phyloP scores from a whole-genome alignment of 2,888 invertebrate genomes.

The Nowickia ferox region DNA sequence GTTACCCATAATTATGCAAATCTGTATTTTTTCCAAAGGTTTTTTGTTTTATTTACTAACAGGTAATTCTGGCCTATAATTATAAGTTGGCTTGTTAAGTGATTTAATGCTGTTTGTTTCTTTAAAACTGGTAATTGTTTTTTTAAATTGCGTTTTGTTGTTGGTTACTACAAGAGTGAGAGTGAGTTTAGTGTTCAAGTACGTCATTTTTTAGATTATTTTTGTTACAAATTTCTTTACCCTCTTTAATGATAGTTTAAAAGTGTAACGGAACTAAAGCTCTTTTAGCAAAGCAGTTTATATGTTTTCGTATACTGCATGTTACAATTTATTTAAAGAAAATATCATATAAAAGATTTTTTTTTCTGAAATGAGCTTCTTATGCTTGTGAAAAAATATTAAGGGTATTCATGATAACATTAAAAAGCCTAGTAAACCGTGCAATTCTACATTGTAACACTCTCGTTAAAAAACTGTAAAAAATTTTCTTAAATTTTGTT shows the following conservation, averaged over 20 bases:
- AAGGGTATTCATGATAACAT: no score
- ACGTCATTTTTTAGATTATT: background rate
- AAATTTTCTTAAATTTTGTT: no score
- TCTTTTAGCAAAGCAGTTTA: background rate
- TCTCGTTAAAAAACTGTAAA: no score
- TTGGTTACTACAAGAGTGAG: background rate
- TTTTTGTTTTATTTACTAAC: constrained; percentile 18
- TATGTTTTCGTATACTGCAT: background rate
- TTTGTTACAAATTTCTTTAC: background rate
- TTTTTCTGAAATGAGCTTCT: no score
- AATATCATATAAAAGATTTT: no score
- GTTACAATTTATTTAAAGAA: background rate
- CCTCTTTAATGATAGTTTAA: background rate
- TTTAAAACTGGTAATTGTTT: constrained; percentile 26
- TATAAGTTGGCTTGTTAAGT: constrained; percentile 65
- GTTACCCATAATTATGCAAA: constrained; percentile 55
- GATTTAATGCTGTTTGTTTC: background rate
- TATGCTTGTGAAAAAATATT: no score
- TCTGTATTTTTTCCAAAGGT: background rate
- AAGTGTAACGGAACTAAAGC: background rate
- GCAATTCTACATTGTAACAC: no score
- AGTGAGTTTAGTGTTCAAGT: background rate
- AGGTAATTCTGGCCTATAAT: constrained; percentile 67
- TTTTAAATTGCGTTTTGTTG: background rate
- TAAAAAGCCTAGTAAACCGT: no score